Conservation (phyloP, 2,797 vertebrate genomes). For the Clarias fuscus region DNA sequence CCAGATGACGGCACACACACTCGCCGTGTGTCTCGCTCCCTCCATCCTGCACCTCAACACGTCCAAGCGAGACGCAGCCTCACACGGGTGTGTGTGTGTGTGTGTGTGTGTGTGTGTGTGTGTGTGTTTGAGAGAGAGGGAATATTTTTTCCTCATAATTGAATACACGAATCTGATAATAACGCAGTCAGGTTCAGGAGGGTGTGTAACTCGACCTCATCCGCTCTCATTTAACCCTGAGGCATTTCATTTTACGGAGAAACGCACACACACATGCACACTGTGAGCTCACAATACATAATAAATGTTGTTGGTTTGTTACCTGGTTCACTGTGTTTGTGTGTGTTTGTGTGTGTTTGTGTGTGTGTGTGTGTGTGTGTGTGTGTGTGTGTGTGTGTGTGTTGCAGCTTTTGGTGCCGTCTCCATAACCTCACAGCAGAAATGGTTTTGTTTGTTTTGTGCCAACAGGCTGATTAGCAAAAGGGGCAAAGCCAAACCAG, state of each 20-base stretch:
- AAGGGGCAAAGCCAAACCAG: conserved; percentile 75
- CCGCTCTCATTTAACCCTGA: background rate
- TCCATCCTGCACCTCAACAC: conserved; percentile 85
- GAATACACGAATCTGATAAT: background rate
- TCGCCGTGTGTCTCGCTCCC: conserved; percentile 85
- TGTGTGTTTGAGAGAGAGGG: too few relatives aligned
- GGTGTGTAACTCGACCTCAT: background rate
- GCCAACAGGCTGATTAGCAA: conserved; percentile 72
- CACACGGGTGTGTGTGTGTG: conserved; percentile 72
- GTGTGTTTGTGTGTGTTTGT: background rate
- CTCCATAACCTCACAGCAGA: background rate
- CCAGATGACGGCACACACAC: conserved; percentile 84
- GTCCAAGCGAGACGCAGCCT: conserved; percentile 81
- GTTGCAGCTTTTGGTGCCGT: background rate
- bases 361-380: background rate
- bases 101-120: too few relatives aligned
- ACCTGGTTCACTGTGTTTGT: background rate
- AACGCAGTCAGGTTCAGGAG: background rate
- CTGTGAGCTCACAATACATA: background rate
- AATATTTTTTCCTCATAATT: background rate
- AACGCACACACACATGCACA: background rate
- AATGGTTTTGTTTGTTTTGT: background rate
- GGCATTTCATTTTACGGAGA: background rate
- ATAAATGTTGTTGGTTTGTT: background rate
- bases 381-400: background rate